Evolutionary conservation across 2,797 vertebrate species (phyloP).

Genomic region (Lacerta viridis): DNA sequence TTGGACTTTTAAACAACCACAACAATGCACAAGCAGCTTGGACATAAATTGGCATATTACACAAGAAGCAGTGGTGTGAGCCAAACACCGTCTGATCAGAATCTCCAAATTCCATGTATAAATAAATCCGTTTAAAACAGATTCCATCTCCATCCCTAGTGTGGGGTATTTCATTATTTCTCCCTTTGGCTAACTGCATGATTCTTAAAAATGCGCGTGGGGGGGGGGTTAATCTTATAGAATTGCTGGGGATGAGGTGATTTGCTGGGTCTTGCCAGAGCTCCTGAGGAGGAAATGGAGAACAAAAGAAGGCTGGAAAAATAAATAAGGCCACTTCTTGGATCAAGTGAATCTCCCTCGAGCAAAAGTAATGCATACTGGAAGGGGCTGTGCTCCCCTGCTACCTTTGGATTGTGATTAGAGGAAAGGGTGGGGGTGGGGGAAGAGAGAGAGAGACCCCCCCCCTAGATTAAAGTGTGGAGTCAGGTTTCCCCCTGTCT

Average conservation of each 20-base stretch:
- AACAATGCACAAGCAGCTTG: too few species aligned
- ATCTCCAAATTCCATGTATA: too few species aligned
- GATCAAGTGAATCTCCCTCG: slow-evolving; percentile 68
- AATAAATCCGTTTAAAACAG: too few species aligned
- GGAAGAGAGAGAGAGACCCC: slow-evolving; percentile 15
- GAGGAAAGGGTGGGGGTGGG: neutral
- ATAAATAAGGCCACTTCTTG: slow-evolving; percentile 72
- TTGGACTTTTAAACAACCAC: too few species aligned
- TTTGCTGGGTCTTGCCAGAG: slow-evolving; percentile 60
- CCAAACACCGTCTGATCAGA: too few species aligned
- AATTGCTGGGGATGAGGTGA: slow-evolving; percentile 38
- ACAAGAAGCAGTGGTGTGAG: too few species aligned
- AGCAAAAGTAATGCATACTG: slow-evolving; percentile 45
- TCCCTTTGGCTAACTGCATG: slow-evolving; percentile 22
- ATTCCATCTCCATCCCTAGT: neutral
- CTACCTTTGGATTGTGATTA: slow-evolving; percentile 52
- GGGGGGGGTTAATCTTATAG: slow-evolving; percentile 32
- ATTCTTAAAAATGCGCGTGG: slow-evolving; percentile 44
- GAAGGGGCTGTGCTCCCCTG: slow-evolving; percentile 38
- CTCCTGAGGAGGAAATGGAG: slow-evolving; percentile 72
- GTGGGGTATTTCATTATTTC: neutral
- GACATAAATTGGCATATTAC: too few species aligned
- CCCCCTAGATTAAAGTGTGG: slow-evolving; percentile 50
- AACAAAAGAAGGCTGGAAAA: slow-evolving; percentile 74
- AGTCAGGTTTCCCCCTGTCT: slow-evolving; percentile 63